Evolutionary conservation across 2,888 invertebrate species (phyloP), one percentile per base, ranked within the genome.

Genomic region (Lochmaea capreae): DNA sequence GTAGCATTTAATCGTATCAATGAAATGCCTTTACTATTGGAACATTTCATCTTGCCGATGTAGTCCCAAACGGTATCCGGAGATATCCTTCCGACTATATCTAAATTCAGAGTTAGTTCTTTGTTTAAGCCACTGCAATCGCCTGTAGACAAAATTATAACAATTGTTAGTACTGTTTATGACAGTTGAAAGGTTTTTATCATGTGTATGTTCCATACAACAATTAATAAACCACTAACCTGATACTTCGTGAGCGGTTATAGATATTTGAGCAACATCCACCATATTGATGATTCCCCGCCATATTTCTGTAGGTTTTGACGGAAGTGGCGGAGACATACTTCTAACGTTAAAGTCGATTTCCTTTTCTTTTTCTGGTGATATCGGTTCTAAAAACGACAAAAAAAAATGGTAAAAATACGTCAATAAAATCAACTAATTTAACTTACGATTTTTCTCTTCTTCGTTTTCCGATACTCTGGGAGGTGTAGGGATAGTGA

Each of bases 61-160:
- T 98, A 98, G 73, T 97, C 97, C 96, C 96, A 97, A 8, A 94
- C 97, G 12, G 95, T 96, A 12, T 94, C 93, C 0, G 96, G 96
- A 69, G 93, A 92, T 83, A 98, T 97, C 81, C 98, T 90, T 1
- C 98, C 98, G 14, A 97, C 96, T 49, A 98, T 94, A 82, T 95
- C 94, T 39, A 97, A 88, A 72, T 93, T 93, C 66, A 92, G 90
- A 5, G 93, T 93, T 49, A 97, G 87, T 84, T 95, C 94, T 80
- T 92, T 91, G 81, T 92, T 90, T 26, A 95, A 87, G 76, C 93
- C 92, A 43, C 89, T 85, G 49, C 92, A 90, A 79, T 92, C 91
- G 14, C 94, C 94, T 74, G 90, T 89, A 75, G 89, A 82, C 62
- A 59, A 26, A 26, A 26, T 2, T n/a, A 61, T 2, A 61, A 65